Base-by-base conservation (phyloP, 2,888 invertebrate species). In the Epinotia brunnichana region DNA sequence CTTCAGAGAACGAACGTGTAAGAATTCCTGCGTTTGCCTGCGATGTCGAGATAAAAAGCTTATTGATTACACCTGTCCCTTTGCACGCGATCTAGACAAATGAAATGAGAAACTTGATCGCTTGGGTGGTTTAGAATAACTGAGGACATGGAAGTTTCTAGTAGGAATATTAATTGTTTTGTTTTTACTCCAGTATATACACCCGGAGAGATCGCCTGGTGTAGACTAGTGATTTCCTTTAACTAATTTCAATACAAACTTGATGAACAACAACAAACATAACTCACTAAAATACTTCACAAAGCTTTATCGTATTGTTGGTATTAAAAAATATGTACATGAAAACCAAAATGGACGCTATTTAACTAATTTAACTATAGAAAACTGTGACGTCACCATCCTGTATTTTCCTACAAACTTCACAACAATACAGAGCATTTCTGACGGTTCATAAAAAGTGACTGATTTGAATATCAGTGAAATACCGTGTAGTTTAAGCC, bases 31-130 rank as follows among this genome's bases (percentile, higher is more conserved):
- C 89, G 85, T 87, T 86, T 85, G 83, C 79, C 80, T 76, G 76
- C 82, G 87, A 88, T 90, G 87, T 85, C 78, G 81, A 91, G 92
- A 92, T 91, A 91, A 91, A 88, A 87, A 87, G 87, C 86, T 89
- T 91, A 92, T 92, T 93, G 92, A 93, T 91, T 82, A 83, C 84
- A 76, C 81, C 83, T 87, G 89, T 87, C 87, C 81, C 82, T 81
- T 83, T 85, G 87, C 90, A 90, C 87, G 91, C 90, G 87, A 90
- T 90, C 90, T 90, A 89, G 90, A 92, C 91, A 91, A 92, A 92
- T 91, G 90, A 89, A 90, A 87, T 81, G 82, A 80, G 92, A 90
- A 91, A 92, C 90, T 84, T 90, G 92, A 92, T 90, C 88, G 83
- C 83, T 80, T 78, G 79, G 81, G 82, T 79, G 81, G 82, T 79